phyloP scores from a whole-genome alignment of 2,113 vertebrate species.

The Tetraodon nigroviridis region DNA sequence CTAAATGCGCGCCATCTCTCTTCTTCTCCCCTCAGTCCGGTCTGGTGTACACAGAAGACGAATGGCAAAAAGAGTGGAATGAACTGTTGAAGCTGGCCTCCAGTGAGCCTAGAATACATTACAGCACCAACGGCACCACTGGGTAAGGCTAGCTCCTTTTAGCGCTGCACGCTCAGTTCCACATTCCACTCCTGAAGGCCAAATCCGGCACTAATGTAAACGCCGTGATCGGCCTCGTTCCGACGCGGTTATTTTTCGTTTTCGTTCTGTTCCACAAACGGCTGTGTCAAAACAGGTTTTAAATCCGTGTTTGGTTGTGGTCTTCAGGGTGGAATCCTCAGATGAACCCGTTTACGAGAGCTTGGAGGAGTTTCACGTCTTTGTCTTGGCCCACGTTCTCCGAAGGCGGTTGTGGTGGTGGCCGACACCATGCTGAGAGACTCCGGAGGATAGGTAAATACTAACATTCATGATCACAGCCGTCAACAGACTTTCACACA shows the following conservation, averaged over 20 bases:
- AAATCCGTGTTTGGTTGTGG: background rate
- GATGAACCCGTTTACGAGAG: conserved; percentile 97
- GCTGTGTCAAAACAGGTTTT: background rate
- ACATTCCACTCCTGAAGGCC: conserved; percentile 43
- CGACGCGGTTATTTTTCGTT: conserved; percentile 22
- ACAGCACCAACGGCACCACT: conserved; percentile 79
- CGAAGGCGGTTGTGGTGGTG: conserved; percentile 90
- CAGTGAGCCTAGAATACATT: conserved; percentile 88
- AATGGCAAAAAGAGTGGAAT: conserved; percentile 99
- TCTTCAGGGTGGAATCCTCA: conserved; percentile 78
- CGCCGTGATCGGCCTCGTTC: conserved; percentile 15
- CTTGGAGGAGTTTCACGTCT: conserved; percentile 95
- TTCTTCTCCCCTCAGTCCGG: conserved; percentile 79
- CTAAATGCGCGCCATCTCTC: conserved; percentile 19
- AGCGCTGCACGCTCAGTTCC: conserved; percentile 19
- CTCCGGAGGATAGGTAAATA: conserved; percentile 88
- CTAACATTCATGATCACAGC: background rate
- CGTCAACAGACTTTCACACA: too few relatives aligned
- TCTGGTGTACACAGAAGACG: conserved; percentile 94
- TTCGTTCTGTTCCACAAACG: background rate
- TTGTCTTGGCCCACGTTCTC: conserved; percentile 91
- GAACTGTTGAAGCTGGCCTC: conserved; percentile 89
- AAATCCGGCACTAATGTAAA: conserved; percentile 23
- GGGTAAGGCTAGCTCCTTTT: conserved; percentile 72
- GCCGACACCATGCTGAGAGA: conserved; percentile 97